phyloP scores from a whole-genome alignment of 2,113 vertebrate genomes.

The Arothron firmamentum region DNA sequence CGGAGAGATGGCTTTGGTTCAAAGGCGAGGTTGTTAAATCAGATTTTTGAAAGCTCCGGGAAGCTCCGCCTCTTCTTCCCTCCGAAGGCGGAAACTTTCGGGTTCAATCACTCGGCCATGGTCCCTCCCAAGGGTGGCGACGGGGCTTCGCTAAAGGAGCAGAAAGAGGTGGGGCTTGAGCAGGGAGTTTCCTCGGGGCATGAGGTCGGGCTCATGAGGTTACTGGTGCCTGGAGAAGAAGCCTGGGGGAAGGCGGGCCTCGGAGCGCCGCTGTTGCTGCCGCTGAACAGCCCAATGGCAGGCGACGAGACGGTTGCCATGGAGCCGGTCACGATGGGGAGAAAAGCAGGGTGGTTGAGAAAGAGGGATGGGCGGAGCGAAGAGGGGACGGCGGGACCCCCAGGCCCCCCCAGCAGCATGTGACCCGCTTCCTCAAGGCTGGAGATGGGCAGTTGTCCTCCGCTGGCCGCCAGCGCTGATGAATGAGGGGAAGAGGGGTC shows the following conservation, averaged over 20 bases:
- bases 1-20: constrained; percentile 79
- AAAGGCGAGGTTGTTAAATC: constrained; percentile 74
- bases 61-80: constrained; percentile 51
- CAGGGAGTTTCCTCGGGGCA: constrained; percentile 73
- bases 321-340: constrained; percentile 77
- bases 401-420: constrained; percentile 79
- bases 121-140: constrained; percentile 78
- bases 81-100: constrained; percentile 42
- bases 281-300: constrained; percentile 72
- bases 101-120: constrained; percentile 75
- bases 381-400: constrained; percentile 54
- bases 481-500: not conserved
- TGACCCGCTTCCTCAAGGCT: constrained; percentile 80
- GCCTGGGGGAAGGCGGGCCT: constrained; percentile 64
- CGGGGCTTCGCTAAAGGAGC: constrained; percentile 78
- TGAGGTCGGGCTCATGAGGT: constrained; percentile 75
- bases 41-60: constrained; percentile 66
- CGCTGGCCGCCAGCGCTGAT: constrained; percentile 83
- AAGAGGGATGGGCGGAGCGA: constrained; percentile 82
- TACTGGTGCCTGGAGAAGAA: constrained; percentile 70
- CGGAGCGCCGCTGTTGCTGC: constrained; percentile 17
- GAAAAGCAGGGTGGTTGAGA: constrained; percentile 83
- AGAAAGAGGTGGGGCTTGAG: constrained; percentile 77
- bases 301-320: constrained; percentile 69
- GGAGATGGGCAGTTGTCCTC: constrained; percentile 83